Base-by-base conservation (phyloP, 2,888 invertebrate species). In the Yponomeuta sedellus region DNA sequence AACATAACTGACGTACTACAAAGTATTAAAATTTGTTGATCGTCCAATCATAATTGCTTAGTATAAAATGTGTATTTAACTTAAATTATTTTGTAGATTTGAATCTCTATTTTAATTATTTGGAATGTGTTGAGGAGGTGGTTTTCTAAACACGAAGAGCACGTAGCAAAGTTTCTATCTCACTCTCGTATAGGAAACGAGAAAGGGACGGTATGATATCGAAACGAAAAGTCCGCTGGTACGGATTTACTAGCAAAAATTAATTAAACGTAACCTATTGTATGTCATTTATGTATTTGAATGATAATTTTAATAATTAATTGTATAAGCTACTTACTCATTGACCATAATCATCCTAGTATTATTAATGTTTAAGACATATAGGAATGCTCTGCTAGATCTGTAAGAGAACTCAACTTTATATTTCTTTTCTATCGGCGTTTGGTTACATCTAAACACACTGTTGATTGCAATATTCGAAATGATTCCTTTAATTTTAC, bases 281-380 rank as follows among this genome's bases (percentile, higher is more conserved):
- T 34, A 34, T 34, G 34, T 34, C 34, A 34, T 34, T 34, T 34
- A 34, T 58, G 58, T 11, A 19, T 58, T 8, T 58, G 20, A 20
- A 58, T 5, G n/a, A 22, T 20, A 20, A 58, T 58, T 59, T 22
- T 22, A 20, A 22, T 59, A 22, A 20, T 22, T 20, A 59, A 20
- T 25, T 20, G 10, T 69, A 67, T 70, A 70, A 68, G 68, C 69
- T 72, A 68, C 73, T 70, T 72, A 74, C 71, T 71, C 72, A 72
- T 71, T 74, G 74, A 78, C 73, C 75, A 16, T 52, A 12, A 76
- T 74, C 75, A 70, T 66, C 71, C 71, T 79, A 78, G 76, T 77
- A 73, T 75, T 75, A 74, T 73, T 68, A 73, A 68, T 68, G 68
- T 67, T 56, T 56, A 65, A 34, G 39, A 65, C 56, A 16, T 58